These are phyloP conservation scores for Phortica okadai DNA, from an alignment of 2,888 invertebrate genomes.

Conservation along the genomic window DNA sequence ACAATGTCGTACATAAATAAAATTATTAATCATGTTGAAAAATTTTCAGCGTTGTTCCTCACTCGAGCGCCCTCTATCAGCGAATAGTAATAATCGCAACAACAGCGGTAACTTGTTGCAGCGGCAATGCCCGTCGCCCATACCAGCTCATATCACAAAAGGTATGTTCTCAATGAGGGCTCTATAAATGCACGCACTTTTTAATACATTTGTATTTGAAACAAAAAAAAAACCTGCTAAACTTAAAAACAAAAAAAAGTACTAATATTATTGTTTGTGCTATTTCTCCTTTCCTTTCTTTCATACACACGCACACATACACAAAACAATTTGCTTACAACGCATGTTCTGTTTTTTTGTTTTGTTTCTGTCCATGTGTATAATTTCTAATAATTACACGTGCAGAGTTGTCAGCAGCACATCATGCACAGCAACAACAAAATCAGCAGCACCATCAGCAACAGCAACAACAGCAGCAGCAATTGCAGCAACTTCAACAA, in stretches of 20 bases:
- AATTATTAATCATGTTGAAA: background rate
- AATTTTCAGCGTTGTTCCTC: constrained; percentile 86
- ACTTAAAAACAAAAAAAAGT: constrained; percentile 24
- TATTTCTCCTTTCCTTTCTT: constrained; percentile 44
- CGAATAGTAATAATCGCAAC: constrained; percentile 76
- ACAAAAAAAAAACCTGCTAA: background rate
- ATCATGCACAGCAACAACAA: constrained; percentile 67
- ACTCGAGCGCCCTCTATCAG: constrained; percentile 86
- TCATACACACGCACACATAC: constrained; percentile 30
- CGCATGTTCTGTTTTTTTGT: constrained; percentile 26
- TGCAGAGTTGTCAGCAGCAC: constrained; percentile 73
- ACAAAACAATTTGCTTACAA: no score
- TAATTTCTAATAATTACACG: constrained; percentile 42
- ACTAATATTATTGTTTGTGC: constrained; percentile 60
- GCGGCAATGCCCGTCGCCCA: constrained; percentile 82
- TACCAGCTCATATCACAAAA: constrained; percentile 88
- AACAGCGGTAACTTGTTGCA: constrained; percentile 74
- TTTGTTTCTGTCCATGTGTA: constrained; percentile 56
- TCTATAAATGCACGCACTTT: background rate
- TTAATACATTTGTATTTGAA: background rate
- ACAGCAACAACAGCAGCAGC: constrained; percentile 59
- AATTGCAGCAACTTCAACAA: constrained; percentile 57
- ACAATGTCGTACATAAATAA: background rate
- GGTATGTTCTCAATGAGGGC: constrained; percentile 74
- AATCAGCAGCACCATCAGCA: constrained; percentile 45